Evolutionary conservation across 1,140 invertebrate genomes (phyloP), one percentile per base, ranked within the genome.

Genomic region (Neodiprion virginianus): DNA sequence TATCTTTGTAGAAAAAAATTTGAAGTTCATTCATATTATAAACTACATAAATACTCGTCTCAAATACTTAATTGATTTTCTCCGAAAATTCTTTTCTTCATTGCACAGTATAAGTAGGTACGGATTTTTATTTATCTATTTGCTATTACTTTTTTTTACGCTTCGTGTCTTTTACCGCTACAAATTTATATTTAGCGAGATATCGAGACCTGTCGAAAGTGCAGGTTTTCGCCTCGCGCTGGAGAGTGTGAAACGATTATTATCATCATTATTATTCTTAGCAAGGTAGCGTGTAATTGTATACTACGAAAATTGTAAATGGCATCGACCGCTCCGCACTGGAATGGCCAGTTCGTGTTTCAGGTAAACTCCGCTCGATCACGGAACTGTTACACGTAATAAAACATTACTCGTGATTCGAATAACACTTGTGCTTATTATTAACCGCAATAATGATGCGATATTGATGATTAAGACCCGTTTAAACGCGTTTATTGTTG

Each of bases 341-440:
- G 87, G 83, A 81, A 88, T 88, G 87, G 87, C 87, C 82, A 84
- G 84, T 79, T 88, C 87, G 82, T 84, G 79, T 80, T 88, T 88
- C 77, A 88, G 87, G 86, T 87, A 82, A 81, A 74, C 66, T 67
- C 10, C 12, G 61, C 14, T 11, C 67, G 21, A 67, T n/a, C 47
- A 48, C 47, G 47, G 50, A 40, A 74, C 72, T 53, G 9, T 21
- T 48, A 53, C 69, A 17, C 67, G 21, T 70, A 48, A 12, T 66
- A 17, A 70, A 10, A 10, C 76, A 61, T 50, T 53, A 69, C 23
- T 61, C 23, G 8, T 21, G 10, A n/a, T 23, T 50, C 14, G 23
- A 48, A 48, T 17, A 21, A 23, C 48, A 48, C 50, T 68, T 69
- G 48, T 28, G 17, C 23, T n/a, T 12, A 69, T 72, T 68, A n/a